phyloP scores from a whole-genome alignment of 2,797 vertebrate species.

The Galago senegalensis region DNA sequence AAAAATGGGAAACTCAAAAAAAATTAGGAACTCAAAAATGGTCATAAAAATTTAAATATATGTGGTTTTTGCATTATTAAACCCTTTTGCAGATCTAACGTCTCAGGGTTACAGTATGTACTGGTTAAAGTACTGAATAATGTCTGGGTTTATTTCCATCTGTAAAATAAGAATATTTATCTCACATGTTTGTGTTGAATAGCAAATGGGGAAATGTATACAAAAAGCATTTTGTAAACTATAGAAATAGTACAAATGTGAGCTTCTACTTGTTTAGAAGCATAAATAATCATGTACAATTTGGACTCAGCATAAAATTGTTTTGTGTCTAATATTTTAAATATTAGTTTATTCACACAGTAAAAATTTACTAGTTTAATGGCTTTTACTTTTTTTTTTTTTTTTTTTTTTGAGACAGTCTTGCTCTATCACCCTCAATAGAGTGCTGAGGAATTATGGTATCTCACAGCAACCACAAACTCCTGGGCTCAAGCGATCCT shows the following conservation, averaged over 20 bases:
- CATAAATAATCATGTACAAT: slow-evolving; percentile 49
- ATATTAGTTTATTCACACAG: not conserved
- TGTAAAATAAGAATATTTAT: slow-evolving; percentile 67
- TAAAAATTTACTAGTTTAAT: slow-evolving; percentile 60
- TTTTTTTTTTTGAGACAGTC: too few species aligned
- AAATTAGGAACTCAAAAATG: slow-evolving; percentile 70
- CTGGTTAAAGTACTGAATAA: slow-evolving; percentile 64
- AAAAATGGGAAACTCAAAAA: slow-evolving; percentile 75
- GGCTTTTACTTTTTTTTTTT: not conserved
- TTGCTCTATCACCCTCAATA: too few species aligned
- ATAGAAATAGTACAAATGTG: slow-evolving; percentile 47
- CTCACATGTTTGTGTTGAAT: slow-evolving; percentile 44
- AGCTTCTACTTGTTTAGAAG: slow-evolving; percentile 69
- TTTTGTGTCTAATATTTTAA: slow-evolving; percentile 72
- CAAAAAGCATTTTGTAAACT: slow-evolving; percentile 68
- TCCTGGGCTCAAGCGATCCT: too few species aligned
- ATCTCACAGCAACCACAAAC: too few species aligned
- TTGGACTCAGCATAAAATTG: slow-evolving; percentile 62
- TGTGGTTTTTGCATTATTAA: slow-evolving; percentile 60
- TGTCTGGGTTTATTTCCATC: slow-evolving; percentile 54
- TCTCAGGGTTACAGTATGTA: slow-evolving; percentile 59
- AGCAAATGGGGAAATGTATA: slow-evolving; percentile 62
- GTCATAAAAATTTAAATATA: slow-evolving; percentile 56
- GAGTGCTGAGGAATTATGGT: too few species aligned
- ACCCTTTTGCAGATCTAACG: slow-evolving; percentile 57